These are phyloP conservation scores for Sebastes steindachneri DNA, from an alignment of 2,797 vertebrate species.

Conservation along the genomic window DNA sequence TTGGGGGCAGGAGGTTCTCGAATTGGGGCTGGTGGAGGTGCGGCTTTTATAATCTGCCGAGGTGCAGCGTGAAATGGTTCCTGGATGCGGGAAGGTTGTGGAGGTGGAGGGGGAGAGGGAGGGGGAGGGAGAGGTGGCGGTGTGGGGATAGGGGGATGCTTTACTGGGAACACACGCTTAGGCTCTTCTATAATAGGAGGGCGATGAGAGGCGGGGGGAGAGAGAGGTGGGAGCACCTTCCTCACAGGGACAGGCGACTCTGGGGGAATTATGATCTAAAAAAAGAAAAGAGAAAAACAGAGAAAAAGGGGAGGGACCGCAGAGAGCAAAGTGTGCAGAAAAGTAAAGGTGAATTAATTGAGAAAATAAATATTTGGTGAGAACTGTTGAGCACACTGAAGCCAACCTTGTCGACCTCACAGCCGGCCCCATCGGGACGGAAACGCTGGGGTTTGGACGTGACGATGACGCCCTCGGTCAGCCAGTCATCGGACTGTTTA, in stretches of 20 bases:
- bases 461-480: conserved; percentile 90
- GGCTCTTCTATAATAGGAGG: conserved; percentile 80
- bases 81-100: conserved; percentile 41
- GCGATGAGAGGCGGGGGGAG: conserved; percentile 47
- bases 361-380: background rate
- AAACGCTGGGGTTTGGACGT: conserved; percentile 87
- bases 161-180: conserved; percentile 46
- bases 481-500: conserved; percentile 89
- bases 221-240: conserved; percentile 76
- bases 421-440: conserved; percentile 75
- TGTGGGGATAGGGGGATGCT: conserved; percentile 66
- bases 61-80: conserved; percentile 51
- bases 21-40: conserved; percentile 59
- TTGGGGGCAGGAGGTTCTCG: conserved; percentile 54
- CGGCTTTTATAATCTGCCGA: conserved; percentile 51
- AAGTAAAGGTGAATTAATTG: conserved; percentile 8
- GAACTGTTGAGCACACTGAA: conserved; percentile 21
- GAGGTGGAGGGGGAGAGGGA: conserved; percentile 46
- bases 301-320: conserved; percentile 28
- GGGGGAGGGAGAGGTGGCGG: conserved; percentile 60
- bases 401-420: conserved; percentile 93
- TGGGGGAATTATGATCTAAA: conserved; percentile 88
- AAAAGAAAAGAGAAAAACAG: conserved; percentile 31
- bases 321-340: conserved; percentile 44
- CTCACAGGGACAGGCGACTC: conserved; percentile 85